These are phyloP conservation scores for Macrochelys suwanniensis DNA, from an alignment of 2,797 vertebrate species.

Conservation along the genomic window DNA sequence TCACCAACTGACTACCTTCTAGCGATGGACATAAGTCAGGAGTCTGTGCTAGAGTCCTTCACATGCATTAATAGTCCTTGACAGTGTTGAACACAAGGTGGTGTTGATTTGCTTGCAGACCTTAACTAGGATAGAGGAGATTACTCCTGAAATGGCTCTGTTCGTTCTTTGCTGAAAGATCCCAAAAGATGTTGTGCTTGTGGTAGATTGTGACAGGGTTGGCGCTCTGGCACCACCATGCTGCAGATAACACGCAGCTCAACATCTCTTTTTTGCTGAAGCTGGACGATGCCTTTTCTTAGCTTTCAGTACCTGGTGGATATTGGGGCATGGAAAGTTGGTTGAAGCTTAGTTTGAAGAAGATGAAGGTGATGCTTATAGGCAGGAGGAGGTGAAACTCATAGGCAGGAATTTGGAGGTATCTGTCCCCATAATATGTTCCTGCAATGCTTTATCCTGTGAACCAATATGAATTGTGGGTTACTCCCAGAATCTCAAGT, in stretches of 20 bases:
- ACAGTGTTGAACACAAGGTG: background rate
- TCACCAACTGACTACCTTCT: background rate
- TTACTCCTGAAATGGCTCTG: background rate
- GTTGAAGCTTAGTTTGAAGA: background rate
- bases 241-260: background rate
- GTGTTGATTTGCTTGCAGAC: background rate
- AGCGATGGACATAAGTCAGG: background rate
- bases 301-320: background rate
- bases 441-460: background rate
- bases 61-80: background rate
- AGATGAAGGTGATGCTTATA: background rate
- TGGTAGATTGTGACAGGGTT: background rate
- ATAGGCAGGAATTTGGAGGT: background rate
- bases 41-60: background rate
- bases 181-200: accelerated
- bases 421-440: background rate
- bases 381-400: background rate
- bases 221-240: background rate
- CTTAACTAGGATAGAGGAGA: background rate
- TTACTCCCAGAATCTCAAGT: background rate
- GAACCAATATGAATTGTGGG: background rate
- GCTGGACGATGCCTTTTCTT: background rate
- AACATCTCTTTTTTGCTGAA: background rate
- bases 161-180: background rate
- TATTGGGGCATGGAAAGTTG: background rate